These are phyloP conservation scores for Ectemnius lituratus DNA, from an alignment of 2,888 invertebrate genomes.

Conservation along the genomic window DNA sequence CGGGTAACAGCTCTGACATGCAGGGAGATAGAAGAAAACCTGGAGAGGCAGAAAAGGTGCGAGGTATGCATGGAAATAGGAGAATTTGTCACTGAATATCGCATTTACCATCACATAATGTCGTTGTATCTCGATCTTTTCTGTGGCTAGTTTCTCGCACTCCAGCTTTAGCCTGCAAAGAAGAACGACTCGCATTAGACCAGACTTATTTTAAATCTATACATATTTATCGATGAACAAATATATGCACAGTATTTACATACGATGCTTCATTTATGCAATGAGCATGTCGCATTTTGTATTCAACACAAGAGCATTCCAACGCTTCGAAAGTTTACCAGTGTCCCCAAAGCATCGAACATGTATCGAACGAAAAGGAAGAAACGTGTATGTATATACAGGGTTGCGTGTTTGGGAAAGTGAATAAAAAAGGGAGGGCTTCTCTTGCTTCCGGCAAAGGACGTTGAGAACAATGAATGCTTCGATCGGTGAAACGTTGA, in stretches of 20 bases:
- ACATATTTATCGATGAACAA: no score
- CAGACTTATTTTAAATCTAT: no score
- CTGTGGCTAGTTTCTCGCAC: constrained; percentile 92
- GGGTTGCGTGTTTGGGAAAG: neutral
- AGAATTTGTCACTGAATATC: constrained; percentile 5
- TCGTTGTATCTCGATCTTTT: constrained; percentile 94
- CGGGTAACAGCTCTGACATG: constrained; percentile 5
- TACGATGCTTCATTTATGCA: neutral
- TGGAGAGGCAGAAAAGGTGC: constrained; percentile 15
- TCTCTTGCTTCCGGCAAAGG: constrained; percentile 36
- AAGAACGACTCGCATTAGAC: no score
- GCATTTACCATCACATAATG: constrained; percentile 92
- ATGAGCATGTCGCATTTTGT: constrained; percentile 2
- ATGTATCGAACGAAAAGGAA: no score
- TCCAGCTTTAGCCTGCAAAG: constrained; percentile 87
- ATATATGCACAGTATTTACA: neutral
- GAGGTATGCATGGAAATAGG: constrained; percentile 17
- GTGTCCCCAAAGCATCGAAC: neutral
- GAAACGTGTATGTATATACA: no score
- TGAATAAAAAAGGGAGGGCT: constrained; percentile 24
- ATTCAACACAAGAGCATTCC: neutral
- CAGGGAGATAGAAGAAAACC: neutral
- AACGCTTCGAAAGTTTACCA: constrained; percentile 21
- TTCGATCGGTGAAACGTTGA: constrained; percentile 53
- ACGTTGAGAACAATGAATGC: constrained; percentile 50